Evolutionary conservation across 2,113 vertebrate genomes (phyloP), one percentile per base, ranked within the genome.

Genomic region (Alethe castanea): DNA sequence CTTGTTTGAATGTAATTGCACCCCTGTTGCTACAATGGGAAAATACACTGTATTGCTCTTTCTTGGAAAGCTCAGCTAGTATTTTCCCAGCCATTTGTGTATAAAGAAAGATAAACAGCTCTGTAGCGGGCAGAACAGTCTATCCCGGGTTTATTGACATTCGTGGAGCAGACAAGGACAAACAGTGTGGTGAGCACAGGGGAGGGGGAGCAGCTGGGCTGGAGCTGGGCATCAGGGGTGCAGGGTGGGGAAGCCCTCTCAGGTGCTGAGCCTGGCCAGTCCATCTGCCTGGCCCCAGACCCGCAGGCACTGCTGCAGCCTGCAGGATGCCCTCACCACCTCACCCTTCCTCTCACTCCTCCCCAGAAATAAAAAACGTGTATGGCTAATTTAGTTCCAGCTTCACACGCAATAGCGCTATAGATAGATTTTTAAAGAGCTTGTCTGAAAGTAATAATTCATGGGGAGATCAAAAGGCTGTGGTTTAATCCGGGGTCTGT

Each of bases 1-100:
- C 86, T 84, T 92, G 91, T 96, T 94, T 96, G 95, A 95, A 95
- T 94, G 94, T 92, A 95, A 94, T 97, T 95, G 95, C 95, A 95
- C 91, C 94, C 95, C 95, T 78, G 94, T 93, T 94, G 96, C 92
- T 95, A 81, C 91, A 94, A 95, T 92, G 94, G 94, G 94, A 94
- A 96, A 97, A 96, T 96, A 94, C 91, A 42, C 88, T 94, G 94
- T 62, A 74, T 90, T 92, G 82, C 96, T 57, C 74, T 89, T 88
- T 96, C 96, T 94, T 97, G 96, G 96, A 96, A 96, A 95, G 94
- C 95, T 84, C 77, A 4, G 88, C 86, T 94, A 94, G 91, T 94
- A 92, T 96, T 96, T 95, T 96, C 95, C 92, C 96, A 96, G 95
- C 95, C 92, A 92, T 92, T 94, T 95, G 83, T 91, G 86, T 85